Conservation (phyloP, 2,797 vertebrate genomes). For the Amblyraja radiata region DNA sequence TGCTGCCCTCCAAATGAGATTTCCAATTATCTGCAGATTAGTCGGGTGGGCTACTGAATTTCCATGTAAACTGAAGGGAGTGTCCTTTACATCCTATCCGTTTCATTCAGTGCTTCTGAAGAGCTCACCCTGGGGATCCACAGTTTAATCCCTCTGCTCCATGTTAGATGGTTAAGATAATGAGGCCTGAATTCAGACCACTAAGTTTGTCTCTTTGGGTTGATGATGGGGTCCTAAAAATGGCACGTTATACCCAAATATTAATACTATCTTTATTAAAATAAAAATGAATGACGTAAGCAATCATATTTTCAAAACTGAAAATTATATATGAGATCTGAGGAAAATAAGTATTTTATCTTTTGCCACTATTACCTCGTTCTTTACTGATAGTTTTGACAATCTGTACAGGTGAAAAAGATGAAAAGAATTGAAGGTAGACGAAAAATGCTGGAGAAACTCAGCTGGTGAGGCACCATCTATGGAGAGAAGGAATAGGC, state of each 20-base stretch:
- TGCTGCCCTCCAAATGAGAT: neutral
- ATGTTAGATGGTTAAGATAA: constrained; percentile 5
- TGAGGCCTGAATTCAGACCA: neutral
- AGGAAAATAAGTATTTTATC: neutral
- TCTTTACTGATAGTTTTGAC: neutral
- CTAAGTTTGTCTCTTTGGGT: neutral
- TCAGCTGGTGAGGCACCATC: too few species aligned
- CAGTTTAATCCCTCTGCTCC: neutral
- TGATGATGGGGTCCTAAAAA: neutral
- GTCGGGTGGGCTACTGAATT: constrained; percentile 15
- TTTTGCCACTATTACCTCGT: neutral
- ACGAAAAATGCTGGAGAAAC: too few species aligned
- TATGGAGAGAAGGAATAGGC: too few species aligned
- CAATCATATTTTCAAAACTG: too few species aligned
- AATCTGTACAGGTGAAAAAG: neutral
- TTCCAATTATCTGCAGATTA: constrained; percentile 17
- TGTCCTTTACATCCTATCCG: neutral
- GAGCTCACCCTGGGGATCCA: neutral
- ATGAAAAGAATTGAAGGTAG: neutral
- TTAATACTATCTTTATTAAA: neutral
- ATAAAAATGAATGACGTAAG: neutral
- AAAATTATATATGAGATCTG: neutral
- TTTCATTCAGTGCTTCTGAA: neutral
- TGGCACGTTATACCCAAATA: neutral
- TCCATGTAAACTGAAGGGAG: constrained; percentile 27